phyloP scores from a whole-genome alignment of 2,113 vertebrate genomes.

The Oryzias curvinotus region DNA sequence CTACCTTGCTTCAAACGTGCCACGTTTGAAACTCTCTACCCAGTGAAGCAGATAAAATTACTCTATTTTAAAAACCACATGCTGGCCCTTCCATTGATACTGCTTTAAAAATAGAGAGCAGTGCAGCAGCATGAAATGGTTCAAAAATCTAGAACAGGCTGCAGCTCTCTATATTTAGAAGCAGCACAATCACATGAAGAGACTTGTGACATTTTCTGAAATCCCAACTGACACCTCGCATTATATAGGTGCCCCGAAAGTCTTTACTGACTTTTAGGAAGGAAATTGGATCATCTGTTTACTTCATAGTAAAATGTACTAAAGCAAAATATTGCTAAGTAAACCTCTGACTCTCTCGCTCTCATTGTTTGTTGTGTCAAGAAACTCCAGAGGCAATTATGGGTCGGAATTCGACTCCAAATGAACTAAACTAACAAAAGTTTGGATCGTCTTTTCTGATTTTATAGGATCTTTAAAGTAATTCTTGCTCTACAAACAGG shows the following conservation, averaged over 20 bases:
- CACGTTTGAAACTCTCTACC: constrained; percentile 39
- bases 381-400: too few relatives aligned
- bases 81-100: constrained; percentile 50
- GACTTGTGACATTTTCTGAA: constrained; percentile 59
- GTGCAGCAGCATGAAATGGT: constrained; percentile 42
- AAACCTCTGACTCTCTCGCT: not conserved
- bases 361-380: not conserved
- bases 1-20: constrained; percentile 23
- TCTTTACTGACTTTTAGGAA: constrained; percentile 26
- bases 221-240: constrained; percentile 44
- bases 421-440: not conserved
- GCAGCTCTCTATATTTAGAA: constrained; percentile 63
- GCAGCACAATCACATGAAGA: constrained; percentile 53
- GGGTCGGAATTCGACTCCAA: not conserved
- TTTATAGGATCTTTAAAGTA: constrained; percentile 8
- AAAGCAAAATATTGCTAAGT: not conserved
- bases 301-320: not conserved
- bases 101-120: constrained; percentile 68
- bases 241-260: constrained; percentile 37
- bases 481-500: not conserved
- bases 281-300: constrained; percentile 1
- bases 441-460: constrained; percentile 7
- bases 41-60: constrained; percentile 41
- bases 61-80: constrained; percentile 57
- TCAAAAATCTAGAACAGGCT: constrained; percentile 56